phyloP scores from a whole-genome alignment of 92 coral and sea anemone species.

The Palythoa grandiflora region DNA sequence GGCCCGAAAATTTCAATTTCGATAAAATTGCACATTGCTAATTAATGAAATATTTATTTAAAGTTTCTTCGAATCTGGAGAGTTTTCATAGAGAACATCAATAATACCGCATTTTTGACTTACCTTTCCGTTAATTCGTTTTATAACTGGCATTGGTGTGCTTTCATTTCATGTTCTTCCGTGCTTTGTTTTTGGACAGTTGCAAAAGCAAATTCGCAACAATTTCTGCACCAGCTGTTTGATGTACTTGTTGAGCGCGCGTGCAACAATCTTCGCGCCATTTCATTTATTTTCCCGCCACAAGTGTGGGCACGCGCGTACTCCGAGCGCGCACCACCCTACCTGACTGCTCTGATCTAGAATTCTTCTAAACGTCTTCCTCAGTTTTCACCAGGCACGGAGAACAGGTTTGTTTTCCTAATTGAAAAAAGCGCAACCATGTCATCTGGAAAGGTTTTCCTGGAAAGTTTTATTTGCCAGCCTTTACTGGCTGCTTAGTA shows the following conservation, averaged over 20 bases:
- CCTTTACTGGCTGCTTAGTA: too few relatives aligned
- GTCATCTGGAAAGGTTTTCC: too few relatives aligned
- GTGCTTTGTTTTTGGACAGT: neutral
- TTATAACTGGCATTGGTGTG: neutral
- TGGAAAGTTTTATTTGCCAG: too few relatives aligned
- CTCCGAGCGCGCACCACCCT: neutral
- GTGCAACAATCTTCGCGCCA: constrained; percentile 13
- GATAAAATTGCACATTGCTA: neutral
- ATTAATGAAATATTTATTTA: neutral
- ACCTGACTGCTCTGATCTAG: too few relatives aligned
- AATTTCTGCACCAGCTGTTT: neutral
- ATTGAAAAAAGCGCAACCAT: too few relatives aligned
- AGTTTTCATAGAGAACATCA: neutral
- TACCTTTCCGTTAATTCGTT: neutral
- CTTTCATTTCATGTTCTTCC: neutral
- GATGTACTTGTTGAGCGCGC: neutral
- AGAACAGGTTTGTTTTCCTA: too few relatives aligned
- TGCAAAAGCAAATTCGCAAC: neutral
- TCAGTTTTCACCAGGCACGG: too few relatives aligned
- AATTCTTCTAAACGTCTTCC: too few relatives aligned
- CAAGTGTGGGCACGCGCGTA: neutral
- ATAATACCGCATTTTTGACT: neutral
- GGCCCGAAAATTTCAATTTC: too few relatives aligned
- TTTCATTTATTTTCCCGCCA: constrained; percentile 14
- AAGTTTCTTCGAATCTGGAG: neutral